Base-by-base conservation (phyloP, 2,888 invertebrate species). In the Scaeva pyrastri region DNA sequence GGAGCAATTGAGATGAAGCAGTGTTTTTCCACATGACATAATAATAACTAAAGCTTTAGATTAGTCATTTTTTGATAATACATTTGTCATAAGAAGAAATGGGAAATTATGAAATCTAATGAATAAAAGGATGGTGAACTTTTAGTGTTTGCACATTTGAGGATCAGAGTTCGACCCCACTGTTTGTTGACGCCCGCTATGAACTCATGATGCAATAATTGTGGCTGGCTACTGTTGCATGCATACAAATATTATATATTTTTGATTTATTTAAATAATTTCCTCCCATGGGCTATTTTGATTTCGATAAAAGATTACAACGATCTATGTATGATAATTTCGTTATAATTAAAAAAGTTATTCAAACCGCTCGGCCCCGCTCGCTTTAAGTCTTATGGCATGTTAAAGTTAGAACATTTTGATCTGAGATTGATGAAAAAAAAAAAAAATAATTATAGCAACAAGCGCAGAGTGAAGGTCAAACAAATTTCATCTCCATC, bases 401-500 rank as follows among this genome's bases (percentile, higher is more conserved):
- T 86, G 74, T 82, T 73, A 73, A 74, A 82, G 52, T 81, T 55
- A 68, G 55, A 85, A 68, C 50, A 62, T 2, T 31, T 31, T 26
- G 16, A 58, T 41, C 48, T 58, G 19, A 39, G 23, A 48, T 31
- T 19, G 3, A 52, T 19, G 3, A 52, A 52, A 70, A 31, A 21
- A 77, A 31, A 73, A 21, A 45, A 52, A 62, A 23, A 55, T 78
- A 82, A 86, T 77, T 58, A 77, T 82, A 86, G 72, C 76, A 81
- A 81, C 77, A 86, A 86, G 43, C 31, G 8, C 70, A 58, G 45
- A 77, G 74, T 78, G 82, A 86, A 86, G 86, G 86, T 86, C 77
- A 86, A 86, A 82, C 82, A 74, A 86, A 86, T 86, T 86, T 86
- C 74, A 81, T 43, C 11, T 82, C 77, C 8, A 31, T 31, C 31